A percentile compares a stretch with the other conserved stretches of the same genome.
Evolutionary conservation across 2,797 vertebrate species (phyloP).

Genomic region (Enteromius afrohamiltoni): DNA sequence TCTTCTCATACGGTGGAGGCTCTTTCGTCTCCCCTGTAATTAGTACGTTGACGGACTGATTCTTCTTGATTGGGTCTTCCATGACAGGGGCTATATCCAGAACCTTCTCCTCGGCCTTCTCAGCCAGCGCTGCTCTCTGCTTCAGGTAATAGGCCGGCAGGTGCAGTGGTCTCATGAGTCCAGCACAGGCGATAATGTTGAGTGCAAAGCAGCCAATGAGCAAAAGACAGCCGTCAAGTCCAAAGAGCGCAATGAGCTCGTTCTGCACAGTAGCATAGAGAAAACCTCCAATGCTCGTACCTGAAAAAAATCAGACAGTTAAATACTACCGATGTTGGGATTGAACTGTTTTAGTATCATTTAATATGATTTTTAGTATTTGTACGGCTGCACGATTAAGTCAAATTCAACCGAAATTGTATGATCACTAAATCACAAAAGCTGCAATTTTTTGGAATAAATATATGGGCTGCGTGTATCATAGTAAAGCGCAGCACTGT

Average conservation of each 20-base stretch:
- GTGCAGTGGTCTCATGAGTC: conserved; percentile 84
- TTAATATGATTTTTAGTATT: background rate
- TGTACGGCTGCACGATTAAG: no score
- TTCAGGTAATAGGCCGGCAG: conserved; percentile 66
- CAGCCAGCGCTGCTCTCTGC: conserved; percentile 71
- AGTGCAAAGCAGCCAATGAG: conserved; percentile 84
- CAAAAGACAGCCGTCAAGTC: conserved; percentile 85
- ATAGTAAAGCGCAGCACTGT: background rate
- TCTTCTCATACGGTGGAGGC: conserved; percentile 39
- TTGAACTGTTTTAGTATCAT: background rate
- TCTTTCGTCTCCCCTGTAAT: conserved; percentile 53
- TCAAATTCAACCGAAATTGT: no score
- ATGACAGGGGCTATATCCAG: conserved; percentile 44
- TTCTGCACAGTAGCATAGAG: conserved; percentile 85
- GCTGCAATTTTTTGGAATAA: background rate
- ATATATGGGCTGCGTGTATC: background rate
- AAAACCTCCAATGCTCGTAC: conserved; percentile 86
- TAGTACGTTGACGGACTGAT: conserved; percentile 42
- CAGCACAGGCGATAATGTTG: conserved; percentile 86
- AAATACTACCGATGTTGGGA: background rate
- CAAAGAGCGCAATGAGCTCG: conserved; percentile 81
- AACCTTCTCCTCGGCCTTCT: conserved; percentile 73
- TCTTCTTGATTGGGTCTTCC: conserved; percentile 45
- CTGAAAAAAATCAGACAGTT: conserved; percentile 64
- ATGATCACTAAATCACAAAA: background rate